Base-by-base conservation (phyloP, 2,113 vertebrate genomes). In the Hippolais icterina region DNA sequence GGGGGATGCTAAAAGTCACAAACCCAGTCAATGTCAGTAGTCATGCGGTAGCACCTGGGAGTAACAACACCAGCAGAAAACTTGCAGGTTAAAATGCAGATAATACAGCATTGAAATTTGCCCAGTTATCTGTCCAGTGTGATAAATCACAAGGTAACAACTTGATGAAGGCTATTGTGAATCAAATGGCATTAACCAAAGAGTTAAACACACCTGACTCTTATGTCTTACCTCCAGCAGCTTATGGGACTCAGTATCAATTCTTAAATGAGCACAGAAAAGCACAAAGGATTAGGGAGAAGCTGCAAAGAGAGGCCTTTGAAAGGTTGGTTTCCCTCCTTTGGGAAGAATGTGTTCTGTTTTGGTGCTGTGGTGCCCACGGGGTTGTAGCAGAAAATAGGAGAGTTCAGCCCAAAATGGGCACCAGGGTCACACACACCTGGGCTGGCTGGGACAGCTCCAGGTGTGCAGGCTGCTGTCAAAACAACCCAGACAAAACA, bases 51-150 rank as follows among this genome's bases (percentile, higher is more conserved):
- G 53, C n/a, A 69, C 52, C n/a, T 75, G 57, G 41, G 72, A 84
- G 10, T 16, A 61, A 76, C 11, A 42, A 15, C 39, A 39, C 50
- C 87, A 72, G 57, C 60, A 50, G 63, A 74, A 88, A 85, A 56
- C 46, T 20, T 41, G 46, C 76, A 84, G 61, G 41, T 60, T 85
- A 61, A 92, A 95, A 94, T 85, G 39, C n/a, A 95, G 88, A 90
- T 64, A 2, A 19, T 6, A 2, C 41, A 54, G 52, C 52, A 21
- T 33, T 88, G 37, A 53, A 74, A 77, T 52, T 20, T 46, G 6
- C 13, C 46, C 49, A 18, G 23, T 47, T 69, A 42, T 19, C 28
- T 24, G 5, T 18, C 37, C 70, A 57, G 20, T 9, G 14, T 23
- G 53, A 52, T 24, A 47, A 64, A 60, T n/a, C 33, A 85, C 18